Conservation (phyloP, 2,797 vertebrate genomes). For the Pipistrellus kuhlii region DNA sequence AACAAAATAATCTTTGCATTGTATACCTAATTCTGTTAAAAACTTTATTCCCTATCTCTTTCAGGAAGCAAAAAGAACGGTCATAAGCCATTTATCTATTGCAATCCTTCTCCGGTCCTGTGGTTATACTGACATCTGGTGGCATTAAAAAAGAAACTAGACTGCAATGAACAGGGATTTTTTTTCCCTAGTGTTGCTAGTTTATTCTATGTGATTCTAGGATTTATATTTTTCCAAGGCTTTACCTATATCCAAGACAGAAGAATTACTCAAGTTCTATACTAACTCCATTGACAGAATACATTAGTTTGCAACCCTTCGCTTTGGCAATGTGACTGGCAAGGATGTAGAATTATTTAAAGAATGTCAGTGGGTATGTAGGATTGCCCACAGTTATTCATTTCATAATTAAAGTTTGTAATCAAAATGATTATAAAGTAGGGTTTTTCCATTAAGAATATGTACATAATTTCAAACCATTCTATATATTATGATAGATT, state of each 20-base stretch:
- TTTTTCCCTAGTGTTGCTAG: not conserved
- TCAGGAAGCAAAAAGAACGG: slow-evolving; percentile 40
- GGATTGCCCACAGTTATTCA: not conserved
- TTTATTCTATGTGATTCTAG: slow-evolving; percentile 5
- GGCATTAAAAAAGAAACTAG: slow-evolving; percentile 45
- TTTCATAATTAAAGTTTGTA: slow-evolving; percentile 51
- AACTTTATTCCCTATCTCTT: slow-evolving; percentile 18
- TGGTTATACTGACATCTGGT: slow-evolving; percentile 83
- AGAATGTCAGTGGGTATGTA: slow-evolving; percentile 27
- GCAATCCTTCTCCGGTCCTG: slow-evolving; percentile 21
- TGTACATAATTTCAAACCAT: slow-evolving; percentile 16
- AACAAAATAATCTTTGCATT: slow-evolving; percentile 35
- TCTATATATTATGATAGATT: not conserved
- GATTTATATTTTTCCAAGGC: not conserved
- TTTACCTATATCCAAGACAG: not conserved
- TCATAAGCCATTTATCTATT: slow-evolving; percentile 14
- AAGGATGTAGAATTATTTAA: slow-evolving; percentile 29
- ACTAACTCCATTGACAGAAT: not conserved
- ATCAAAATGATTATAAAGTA: slow-evolving; percentile 52
- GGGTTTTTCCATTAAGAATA: not conserved
- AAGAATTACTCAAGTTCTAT: not conserved
- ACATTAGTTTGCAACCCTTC: not conserved
- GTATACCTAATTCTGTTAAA: not conserved
- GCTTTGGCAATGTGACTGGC: not conserved
- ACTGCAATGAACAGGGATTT: not conserved